Percentiles rank a stretch among this genome's conserved stretches.
These are phyloP conservation scores for Parnassius apollo DNA, from an alignment of 2,888 invertebrate genomes.

Conservation along the genomic window DNA sequence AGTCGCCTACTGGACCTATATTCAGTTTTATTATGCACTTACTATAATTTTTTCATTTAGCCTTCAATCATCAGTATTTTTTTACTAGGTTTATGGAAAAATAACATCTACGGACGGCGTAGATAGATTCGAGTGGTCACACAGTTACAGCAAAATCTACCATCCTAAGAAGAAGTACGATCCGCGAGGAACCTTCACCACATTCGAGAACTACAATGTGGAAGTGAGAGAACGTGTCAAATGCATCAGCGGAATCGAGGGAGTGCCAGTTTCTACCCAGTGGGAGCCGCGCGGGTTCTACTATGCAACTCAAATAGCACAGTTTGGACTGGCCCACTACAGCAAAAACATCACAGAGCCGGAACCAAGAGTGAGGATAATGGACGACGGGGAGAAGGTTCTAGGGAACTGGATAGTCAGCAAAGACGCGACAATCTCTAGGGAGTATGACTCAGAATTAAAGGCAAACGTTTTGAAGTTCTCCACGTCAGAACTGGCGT, in stretches of 20 bases:
- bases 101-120: constrained; percentile 85
- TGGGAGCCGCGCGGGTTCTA: constrained; percentile 98
- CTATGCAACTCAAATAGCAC: constrained; percentile 99
- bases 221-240: constrained; percentile 97
- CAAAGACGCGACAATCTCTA: constrained; percentile 83
- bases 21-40: too few relatives aligned
- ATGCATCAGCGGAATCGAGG: constrained; percentile 95
- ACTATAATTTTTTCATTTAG: too few relatives aligned
- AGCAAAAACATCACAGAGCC: constrained; percentile 95
- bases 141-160: constrained; percentile 95
- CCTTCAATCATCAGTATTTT: too few relatives aligned
- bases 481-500: constrained; percentile 85
- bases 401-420: constrained; percentile 87
- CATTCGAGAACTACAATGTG: constrained; percentile 98
- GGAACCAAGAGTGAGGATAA: constrained; percentile 84
- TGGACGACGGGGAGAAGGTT: constrained; percentile 89
- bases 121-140: constrained; percentile 96
- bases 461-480: constrained; percentile 86
- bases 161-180: constrained; percentile 94
- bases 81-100: constrained; percentile 89
- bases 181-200: constrained; percentile 94
- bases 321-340: constrained; percentile 98
- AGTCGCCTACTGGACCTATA: too few relatives aligned
- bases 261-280: constrained; percentile 97
- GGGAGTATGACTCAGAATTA: constrained; percentile 81